Percentiles rank a stretch among this genome's conserved stretches.
Conservation (phyloP, 2,113 vertebrate genomes). For the Micromys minutus region DNA sequence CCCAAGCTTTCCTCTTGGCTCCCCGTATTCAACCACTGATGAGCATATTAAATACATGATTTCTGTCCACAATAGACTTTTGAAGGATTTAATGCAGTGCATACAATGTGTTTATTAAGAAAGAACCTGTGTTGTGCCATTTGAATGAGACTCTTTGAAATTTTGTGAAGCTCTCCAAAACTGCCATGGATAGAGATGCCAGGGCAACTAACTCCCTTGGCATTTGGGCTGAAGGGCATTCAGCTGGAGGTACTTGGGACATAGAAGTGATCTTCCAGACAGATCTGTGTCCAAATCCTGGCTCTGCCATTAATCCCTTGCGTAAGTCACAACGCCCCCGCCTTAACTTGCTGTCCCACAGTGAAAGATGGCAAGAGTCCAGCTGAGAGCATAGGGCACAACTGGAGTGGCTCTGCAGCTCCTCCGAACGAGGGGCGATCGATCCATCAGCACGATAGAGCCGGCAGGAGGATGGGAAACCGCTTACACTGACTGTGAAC, state of each 20-base stretch:
- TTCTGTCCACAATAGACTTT: background rate
- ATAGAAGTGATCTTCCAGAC: background rate
- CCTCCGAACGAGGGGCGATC: background rate
- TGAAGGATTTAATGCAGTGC: background rate
- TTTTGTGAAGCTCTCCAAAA: background rate
- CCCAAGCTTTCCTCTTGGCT: background rate
- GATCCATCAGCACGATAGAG: background rate
- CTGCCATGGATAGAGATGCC: background rate
- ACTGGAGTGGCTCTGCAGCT: background rate
- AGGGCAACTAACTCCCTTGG: too few species aligned
- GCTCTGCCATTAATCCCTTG: background rate
- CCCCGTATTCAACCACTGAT: background rate
- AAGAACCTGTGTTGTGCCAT: background rate
- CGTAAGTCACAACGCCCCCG: background rate
- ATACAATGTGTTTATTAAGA: background rate
- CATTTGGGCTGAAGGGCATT: too few species aligned
- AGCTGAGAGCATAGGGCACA: background rate
- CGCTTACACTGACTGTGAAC: conserved; percentile 36
- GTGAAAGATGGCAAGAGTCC: background rate
- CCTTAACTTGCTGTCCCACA: background rate
- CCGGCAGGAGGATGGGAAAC: background rate
- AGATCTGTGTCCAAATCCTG: background rate
- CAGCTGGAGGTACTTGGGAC: background rate
- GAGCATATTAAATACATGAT: background rate
- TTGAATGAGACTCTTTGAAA: background rate